Percentiles rank a stretch among this genome's conserved stretches.
These are phyloP conservation scores for Oenanthe oenanthe DNA, from an alignment of 2,113 vertebrate genomes.

Conservation along the genomic window DNA sequence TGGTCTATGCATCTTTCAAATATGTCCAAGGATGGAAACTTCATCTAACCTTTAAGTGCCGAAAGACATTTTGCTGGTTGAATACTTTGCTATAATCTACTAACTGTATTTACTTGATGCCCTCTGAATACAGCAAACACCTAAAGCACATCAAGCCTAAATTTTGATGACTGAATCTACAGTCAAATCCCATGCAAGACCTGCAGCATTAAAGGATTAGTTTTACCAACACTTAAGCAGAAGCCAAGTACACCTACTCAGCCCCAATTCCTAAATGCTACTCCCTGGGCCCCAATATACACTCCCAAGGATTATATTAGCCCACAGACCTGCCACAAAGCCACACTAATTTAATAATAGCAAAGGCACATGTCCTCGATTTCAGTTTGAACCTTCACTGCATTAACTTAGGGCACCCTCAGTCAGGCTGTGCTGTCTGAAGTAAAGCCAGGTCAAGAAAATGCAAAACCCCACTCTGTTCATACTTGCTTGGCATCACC, in stretches of 20 bases:
- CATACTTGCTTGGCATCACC: background rate
- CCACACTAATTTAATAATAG: background rate
- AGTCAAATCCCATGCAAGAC: background rate
- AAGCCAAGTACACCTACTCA: background rate
- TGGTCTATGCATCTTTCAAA: background rate
- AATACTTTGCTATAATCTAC: background rate
- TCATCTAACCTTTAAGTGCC: background rate
- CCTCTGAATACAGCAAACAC: background rate
- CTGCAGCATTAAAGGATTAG: background rate
- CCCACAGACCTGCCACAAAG: background rate
- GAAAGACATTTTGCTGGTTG: background rate
- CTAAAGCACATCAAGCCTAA: background rate
- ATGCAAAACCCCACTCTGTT: constrained; percentile 13
- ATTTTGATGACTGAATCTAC: background rate
- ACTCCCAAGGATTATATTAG: background rate
- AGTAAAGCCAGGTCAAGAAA: constrained; percentile 36
- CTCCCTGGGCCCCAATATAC: accelerated
- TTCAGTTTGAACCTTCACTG: background rate
- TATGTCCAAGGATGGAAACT: background rate
- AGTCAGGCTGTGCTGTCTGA: background rate
- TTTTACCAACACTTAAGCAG: background rate
- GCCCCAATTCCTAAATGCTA: background rate
- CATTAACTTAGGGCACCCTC: background rate
- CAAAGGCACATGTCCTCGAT: background rate
- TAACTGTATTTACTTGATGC: background rate